phyloP scores from a whole-genome alignment of 2,888 invertebrate species.

The Petrophora chlorosata region DNA sequence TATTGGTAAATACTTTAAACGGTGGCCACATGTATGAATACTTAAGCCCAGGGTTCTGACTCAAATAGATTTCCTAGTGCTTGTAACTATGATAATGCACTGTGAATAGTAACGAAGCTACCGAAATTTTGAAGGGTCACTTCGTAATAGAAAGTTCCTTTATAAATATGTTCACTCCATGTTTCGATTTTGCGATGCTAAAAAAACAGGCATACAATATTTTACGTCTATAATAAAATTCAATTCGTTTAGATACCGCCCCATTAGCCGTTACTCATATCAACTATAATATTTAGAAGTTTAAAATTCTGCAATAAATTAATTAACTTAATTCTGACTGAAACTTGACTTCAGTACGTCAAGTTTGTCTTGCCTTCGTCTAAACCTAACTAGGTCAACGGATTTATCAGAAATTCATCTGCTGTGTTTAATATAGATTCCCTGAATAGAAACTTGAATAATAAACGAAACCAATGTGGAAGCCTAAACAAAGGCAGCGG shows the following conservation, averaged over 20 bases:
- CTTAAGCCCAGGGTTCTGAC: neutral
- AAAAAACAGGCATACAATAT: too few relatives aligned
- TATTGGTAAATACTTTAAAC: constrained; percentile 30
- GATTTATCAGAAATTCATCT: constrained; percentile 44
- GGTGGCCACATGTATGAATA: constrained; percentile 16
- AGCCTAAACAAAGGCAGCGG: constrained; percentile 29
- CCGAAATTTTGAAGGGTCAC: neutral
- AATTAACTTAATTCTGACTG: too few relatives aligned
- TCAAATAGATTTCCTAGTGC: neutral
- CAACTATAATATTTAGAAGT: too few relatives aligned
- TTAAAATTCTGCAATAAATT: too few relatives aligned
- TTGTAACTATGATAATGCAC: too few relatives aligned
- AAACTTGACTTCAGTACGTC: neutral
- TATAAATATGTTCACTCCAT: too few relatives aligned
- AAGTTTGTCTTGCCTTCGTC: constrained; percentile 8
- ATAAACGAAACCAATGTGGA: constrained; percentile 33
- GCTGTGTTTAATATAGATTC: constrained; percentile 35
- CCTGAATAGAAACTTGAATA: constrained; percentile 38
- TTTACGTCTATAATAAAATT: too few relatives aligned
- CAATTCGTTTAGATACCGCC: too few relatives aligned
- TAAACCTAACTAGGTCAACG: constrained; percentile 40
- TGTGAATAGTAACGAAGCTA: neutral
- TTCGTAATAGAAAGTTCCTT: too few relatives aligned
- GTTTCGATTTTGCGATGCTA: too few relatives aligned
- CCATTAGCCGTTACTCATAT: too few relatives aligned